These are phyloP conservation scores for Augiades crinisus DNA, from an alignment of 2,888 invertebrate genomes.

Conservation along the genomic window DNA sequence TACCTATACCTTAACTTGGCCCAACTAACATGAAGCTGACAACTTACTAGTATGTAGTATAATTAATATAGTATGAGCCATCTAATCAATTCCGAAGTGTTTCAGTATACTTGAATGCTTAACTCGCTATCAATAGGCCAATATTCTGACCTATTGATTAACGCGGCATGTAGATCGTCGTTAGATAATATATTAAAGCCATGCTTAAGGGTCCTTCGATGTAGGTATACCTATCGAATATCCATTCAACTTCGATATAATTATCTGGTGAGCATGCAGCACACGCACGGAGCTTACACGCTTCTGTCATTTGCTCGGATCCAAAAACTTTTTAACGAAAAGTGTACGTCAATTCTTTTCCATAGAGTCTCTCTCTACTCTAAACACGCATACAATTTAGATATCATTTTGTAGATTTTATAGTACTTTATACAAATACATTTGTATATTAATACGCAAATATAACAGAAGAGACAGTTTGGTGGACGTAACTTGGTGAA, in stretches of 20 bases:
- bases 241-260: neutral
- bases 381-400: neutral
- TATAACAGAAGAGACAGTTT: neutral
- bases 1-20: no score
- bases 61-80: no score
- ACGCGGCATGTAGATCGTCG: neutral
- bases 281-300: conserved; percentile 4
- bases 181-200: neutral
- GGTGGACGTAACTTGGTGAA: neutral
- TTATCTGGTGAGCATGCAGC: neutral
- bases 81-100: no score
- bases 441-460: no score
- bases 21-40: no score
- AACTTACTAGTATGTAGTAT: no score
- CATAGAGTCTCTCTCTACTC: neutral
- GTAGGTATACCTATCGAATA: conserved; percentile 3
- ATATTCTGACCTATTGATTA: neutral
- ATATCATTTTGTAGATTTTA: no score
- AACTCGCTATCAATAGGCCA: neutral
- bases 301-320: conserved; percentile 4
- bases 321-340: neutral
- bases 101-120: no score
- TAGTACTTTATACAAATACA: no score
- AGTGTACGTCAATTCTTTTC: neutral
- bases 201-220: neutral